Base-by-base conservation (phyloP, 2,888 invertebrate species). In the Microctonus brassicae region DNA sequence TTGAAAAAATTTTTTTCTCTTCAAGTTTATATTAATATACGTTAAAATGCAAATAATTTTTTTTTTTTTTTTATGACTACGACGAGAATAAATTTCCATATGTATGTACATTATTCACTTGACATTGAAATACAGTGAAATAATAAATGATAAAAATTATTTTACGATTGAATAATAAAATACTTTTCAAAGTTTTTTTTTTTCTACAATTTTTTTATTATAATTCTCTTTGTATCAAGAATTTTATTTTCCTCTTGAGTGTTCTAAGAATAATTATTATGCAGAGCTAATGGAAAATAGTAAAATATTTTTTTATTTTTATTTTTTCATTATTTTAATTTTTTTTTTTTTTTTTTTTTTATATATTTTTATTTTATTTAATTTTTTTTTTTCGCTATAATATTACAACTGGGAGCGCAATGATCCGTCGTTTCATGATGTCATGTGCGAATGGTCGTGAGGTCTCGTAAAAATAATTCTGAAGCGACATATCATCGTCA, bases 401-500 rank as follows among this genome's bases (percentile, higher is more conserved):
- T 29, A 29, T 29, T 29, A 29, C 29, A 47, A 17, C 17, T 66
- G 67, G 69, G 73, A 67, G 66, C 69, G 77, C n/a, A n/a, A 76
- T 75, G 76, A 80, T 79, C 76, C 76, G 76, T 72, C 72, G 58
- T 75, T 71, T 78, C 74, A 79, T 79, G 80, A 77, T 77, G 75
- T 76, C 74, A 39, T 58, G 65, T 47, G n/a, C n/a, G 47, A 47
- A 47, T 47, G 20, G 17, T 5, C 17, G 73, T 76, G 74, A 76
- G 71, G 74, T 73, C 77, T 70, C 77, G 76, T 80, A 77, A 77
- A 79, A 77, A 78, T 70, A 75, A 74, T 76, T 80, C 77, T 77
- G 80, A 80, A 77, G 76, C 76, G 47, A 17, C 47, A 47, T 76
- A 80, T 80, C 77, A 76, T 77, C 75, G 75, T 74, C 68, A 73